Percentiles rank a stretch among this genome's conserved stretches.
These are phyloP conservation scores for Seira ritae DNA, from an alignment of 2,888 invertebrate genomes.

Conservation along the genomic window DNA sequence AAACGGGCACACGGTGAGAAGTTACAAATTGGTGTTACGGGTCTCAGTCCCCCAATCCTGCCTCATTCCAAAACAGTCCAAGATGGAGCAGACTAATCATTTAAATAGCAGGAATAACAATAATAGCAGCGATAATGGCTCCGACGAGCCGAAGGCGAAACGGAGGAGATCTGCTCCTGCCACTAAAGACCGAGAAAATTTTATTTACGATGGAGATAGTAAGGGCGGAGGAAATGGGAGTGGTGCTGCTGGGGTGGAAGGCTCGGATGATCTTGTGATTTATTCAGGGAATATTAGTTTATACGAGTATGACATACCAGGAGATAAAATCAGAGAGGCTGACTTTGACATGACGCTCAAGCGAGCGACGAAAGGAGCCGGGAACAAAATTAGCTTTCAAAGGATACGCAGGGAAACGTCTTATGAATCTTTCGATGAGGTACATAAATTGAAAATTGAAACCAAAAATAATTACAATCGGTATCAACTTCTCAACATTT, in stretches of 20 bases:
- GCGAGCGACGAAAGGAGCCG: constrained; percentile 8
- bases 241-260: constrained; percentile 42
- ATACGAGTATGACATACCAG: constrained; percentile 42
- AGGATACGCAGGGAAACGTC: constrained; percentile 48
- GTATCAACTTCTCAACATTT: neutral
- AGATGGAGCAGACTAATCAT: constrained; percentile 16
- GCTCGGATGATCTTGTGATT: constrained; percentile 45
- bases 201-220: constrained; percentile 54
- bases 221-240: neutral
- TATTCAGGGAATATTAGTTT: constrained; percentile 38
- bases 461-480: no score
- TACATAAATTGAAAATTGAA: constrained; percentile 24
- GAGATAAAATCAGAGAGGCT: constrained; percentile 31
- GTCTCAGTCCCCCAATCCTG: constrained; percentile 77
- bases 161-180: constrained; percentile 61
- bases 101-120: constrained; percentile 41
- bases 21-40: constrained; percentile 86
- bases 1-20: constrained; percentile 87
- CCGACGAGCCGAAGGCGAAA: constrained; percentile 66
- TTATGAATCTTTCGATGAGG: constrained; percentile 65
- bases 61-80: constrained; percentile 12
- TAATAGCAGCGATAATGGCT: constrained; percentile 32
- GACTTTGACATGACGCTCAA: constrained; percentile 50
- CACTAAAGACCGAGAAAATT: constrained; percentile 67
- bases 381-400: constrained; percentile 25